phyloP scores from a whole-genome alignment of 35 echinoderm and acorn worm genomes.

The Nesometra sesokonis region DNA sequence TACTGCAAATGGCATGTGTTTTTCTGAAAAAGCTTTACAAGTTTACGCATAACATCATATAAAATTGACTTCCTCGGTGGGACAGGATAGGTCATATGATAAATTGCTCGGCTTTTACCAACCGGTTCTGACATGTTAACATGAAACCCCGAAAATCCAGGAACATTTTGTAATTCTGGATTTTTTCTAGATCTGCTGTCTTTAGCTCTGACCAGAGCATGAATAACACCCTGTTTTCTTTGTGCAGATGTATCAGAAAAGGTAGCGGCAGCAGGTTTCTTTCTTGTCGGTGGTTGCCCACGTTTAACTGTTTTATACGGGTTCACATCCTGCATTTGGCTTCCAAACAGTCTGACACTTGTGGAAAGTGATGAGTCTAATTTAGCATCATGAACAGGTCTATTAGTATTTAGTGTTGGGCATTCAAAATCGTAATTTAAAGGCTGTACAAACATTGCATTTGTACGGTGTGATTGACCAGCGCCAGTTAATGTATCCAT shows the following conservation, averaged over 20 bases:
- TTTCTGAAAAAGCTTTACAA: constrained; percentile 17
- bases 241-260: constrained; percentile 20
- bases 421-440: no score
- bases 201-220: constrained; percentile 31
- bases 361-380: constrained; percentile 3
- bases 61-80: constrained; percentile 35
- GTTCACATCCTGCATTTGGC: constrained; percentile 13
- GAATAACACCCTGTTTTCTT: constrained; percentile 46
- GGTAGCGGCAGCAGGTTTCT: background rate
- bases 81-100: constrained; percentile 31
- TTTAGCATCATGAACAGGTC: no score
- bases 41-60: constrained; percentile 31
- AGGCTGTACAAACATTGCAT: no score
- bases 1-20: constrained; percentile 28
- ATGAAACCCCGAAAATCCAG: constrained; percentile 42
- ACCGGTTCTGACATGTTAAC: constrained; percentile 10
- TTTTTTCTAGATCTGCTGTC: constrained; percentile 32
- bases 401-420: no score
- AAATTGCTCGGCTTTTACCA: constrained; percentile 25
- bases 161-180: constrained; percentile 44
- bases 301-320: constrained; percentile 32
- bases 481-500: no score
- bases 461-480: no score
- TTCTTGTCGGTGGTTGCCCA: constrained; percentile 20
- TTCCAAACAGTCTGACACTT: background rate